Base-by-base conservation (phyloP, 2,888 invertebrate genomes). In the Therioaphis trifolii region DNA sequence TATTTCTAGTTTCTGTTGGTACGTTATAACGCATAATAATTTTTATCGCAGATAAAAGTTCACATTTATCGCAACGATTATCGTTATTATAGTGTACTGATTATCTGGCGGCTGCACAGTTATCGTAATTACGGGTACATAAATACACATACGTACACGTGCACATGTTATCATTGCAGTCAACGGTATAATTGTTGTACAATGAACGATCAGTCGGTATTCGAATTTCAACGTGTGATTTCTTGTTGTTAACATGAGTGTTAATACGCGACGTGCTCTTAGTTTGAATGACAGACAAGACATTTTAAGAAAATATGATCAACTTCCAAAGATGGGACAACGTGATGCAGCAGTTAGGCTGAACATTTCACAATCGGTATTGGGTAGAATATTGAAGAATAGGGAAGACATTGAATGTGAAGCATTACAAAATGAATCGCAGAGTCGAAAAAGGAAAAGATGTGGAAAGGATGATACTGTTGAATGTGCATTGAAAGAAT, bases 121-220 rank as follows among this genome's bases (percentile, higher is more conserved):
- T 55, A 55, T 55, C 4, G 55, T 15, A 55, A 55, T 55, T 55
- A 55, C 55, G 55, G 55, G 55, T 55, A 55, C 55, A 55, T 55
- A 7, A 55, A 55, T 55, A 55, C 55, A 55, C 55, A 55, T 55
- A 55, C 55, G 55, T 11, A 55, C 55, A 55, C 55, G 12, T 55
- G 55, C 12, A 55, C 12, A 55, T 55, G 55, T 55, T 55, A 55
- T 55, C 55, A 58, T 58, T 58, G 58, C 24, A 58, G 46, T 69
- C 69, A 15, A 71, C 27, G 15, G 71, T 71, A 71, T 71, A 71
- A 71, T 71, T 15, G 71, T 71, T 71, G n/a, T 66, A 24, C 71
- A 46, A 46, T 71, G 24, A 24, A 71, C 71, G 24, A 71, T 46
- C 71, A 71, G 71, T 71, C 71, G n/a, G 11, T 12, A 69, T 69